Evolutionary conservation across 1,140 invertebrate species (phyloP).

Genomic region (Aphis craccivora): DNA sequence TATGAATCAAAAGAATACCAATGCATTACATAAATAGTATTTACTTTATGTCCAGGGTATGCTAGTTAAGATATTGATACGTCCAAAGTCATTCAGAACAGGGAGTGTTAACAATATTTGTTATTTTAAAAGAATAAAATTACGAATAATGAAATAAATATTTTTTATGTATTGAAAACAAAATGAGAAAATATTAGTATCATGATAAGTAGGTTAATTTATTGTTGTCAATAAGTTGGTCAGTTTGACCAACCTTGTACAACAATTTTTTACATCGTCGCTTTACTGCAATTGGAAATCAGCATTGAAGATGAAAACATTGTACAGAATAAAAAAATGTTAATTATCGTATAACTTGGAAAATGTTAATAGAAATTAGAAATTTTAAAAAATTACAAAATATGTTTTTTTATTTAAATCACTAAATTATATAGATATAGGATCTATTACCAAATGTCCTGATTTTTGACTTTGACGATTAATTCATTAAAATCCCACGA

Average conservation of each 20-base stretch:
- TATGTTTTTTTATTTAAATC: background rate
- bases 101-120: background rate
- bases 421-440: background rate
- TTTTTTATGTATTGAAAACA: background rate
- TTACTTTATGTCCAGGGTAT: background rate
- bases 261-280: background rate
- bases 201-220: slow-evolving; percentile 47
- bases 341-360: no score
- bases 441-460: background rate
- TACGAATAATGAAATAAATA: background rate
- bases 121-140: background rate
- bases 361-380: no score
- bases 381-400: background rate
- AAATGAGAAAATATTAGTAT: slow-evolving; percentile 23
- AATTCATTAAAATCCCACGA: background rate
- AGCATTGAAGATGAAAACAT: background rate
- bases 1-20: background rate
- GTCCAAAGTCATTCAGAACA: background rate
- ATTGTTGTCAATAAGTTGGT: no score
- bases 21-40: background rate
- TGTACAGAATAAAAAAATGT: no score
- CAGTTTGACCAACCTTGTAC: slow-evolving; percentile 36
- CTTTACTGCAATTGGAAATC: slow-evolving; percentile 6
- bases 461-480: background rate
- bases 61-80: background rate